Evolutionary conservation across 2,888 invertebrate genomes (phyloP).

Genomic region (Clepsis dumicolana): DNA sequence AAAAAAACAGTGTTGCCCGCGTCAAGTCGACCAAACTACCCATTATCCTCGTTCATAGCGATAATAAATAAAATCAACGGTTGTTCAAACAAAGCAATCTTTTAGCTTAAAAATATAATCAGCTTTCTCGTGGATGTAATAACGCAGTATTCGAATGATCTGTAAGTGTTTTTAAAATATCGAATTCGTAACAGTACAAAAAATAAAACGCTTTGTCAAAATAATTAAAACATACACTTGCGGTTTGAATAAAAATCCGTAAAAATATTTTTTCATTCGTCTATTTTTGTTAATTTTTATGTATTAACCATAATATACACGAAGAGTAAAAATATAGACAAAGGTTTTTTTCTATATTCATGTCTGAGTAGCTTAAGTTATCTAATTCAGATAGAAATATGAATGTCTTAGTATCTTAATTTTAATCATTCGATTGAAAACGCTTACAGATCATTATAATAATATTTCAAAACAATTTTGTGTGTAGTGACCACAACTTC

Average conservation of each 20-base stretch:
- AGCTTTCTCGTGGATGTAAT: conserved; percentile 77
- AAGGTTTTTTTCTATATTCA: too few relatives aligned
- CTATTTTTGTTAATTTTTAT: too few relatives aligned
- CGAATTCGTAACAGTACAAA: background rate
- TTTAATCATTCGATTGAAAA: conserved; percentile 44
- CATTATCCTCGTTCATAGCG: conserved; percentile 55
- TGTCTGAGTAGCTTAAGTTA: too few relatives aligned
- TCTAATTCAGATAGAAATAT: conserved; percentile 34
- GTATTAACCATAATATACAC: too few relatives aligned
- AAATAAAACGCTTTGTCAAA: too few relatives aligned
- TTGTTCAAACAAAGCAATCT: conserved; percentile 77
- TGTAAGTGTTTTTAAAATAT: conserved; percentile 64
- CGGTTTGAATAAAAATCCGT: too few relatives aligned
- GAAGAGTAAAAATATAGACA: too few relatives aligned
- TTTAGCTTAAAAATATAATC: conserved; percentile 75
- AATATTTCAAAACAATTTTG: conserved; percentile 56
- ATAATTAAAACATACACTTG: too few relatives aligned
- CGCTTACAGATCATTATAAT: conserved; percentile 59
- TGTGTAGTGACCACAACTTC: conserved; percentile 60
- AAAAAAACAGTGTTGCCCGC: conserved; percentile 60
- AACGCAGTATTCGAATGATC: conserved; percentile 59
- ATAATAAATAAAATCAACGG: conserved; percentile 60
- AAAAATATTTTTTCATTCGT: too few relatives aligned
- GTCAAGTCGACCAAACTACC: conserved; percentile 58
- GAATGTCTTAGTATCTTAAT: conserved; percentile 19